A percentile compares a stretch with the other conserved stretches of the same genome.
phyloP scores from a whole-genome alignment of 2,797 vertebrate species.

The Denticeps clupeoides region DNA sequence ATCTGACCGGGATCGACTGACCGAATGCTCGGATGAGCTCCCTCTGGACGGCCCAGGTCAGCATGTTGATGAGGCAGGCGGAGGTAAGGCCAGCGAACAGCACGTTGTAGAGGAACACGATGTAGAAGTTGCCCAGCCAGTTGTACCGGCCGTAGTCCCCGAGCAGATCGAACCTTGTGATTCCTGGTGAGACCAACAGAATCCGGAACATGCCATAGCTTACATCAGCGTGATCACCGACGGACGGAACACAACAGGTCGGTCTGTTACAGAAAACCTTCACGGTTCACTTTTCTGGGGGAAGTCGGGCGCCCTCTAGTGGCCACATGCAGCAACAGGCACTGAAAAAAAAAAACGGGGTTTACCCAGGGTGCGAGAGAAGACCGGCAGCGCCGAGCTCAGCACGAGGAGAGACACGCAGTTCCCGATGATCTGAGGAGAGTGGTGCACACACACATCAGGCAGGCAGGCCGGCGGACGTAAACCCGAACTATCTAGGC shows the following conservation, averaged over 20 bases:
- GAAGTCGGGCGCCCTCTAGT: no score
- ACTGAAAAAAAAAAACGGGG: no score
- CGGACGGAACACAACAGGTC: no score
- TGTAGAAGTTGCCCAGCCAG: constrained; percentile 93
- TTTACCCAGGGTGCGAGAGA: constrained; percentile 92
- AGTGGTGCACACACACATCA: neutral
- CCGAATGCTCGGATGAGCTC: constrained; percentile 89
- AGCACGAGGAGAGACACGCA: constrained; percentile 89
- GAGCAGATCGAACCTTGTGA: constrained; percentile 90
- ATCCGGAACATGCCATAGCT: neutral
- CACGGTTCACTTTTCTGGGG: no score
- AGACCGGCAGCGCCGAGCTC: constrained; percentile 89
- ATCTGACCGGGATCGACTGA: constrained; percentile 60
- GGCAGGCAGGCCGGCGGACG: neutral
- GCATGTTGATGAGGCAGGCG: constrained; percentile 82
- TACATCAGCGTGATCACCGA: no score
- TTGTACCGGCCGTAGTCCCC: constrained; percentile 90
- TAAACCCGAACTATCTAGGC: neutral
- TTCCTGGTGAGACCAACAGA: constrained; percentile 74
- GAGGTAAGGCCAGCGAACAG: constrained; percentile 87
- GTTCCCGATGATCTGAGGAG: constrained; percentile 85
- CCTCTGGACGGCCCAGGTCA: constrained; percentile 82
- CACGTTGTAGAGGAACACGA: constrained; percentile 91
- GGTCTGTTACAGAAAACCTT: no score
- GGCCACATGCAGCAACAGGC: constrained; percentile 31